Evolutionary conservation across 2,113 vertebrate genomes (phyloP), one percentile per base, ranked within the genome.

Genomic region (Macquaria australasica): DNA sequence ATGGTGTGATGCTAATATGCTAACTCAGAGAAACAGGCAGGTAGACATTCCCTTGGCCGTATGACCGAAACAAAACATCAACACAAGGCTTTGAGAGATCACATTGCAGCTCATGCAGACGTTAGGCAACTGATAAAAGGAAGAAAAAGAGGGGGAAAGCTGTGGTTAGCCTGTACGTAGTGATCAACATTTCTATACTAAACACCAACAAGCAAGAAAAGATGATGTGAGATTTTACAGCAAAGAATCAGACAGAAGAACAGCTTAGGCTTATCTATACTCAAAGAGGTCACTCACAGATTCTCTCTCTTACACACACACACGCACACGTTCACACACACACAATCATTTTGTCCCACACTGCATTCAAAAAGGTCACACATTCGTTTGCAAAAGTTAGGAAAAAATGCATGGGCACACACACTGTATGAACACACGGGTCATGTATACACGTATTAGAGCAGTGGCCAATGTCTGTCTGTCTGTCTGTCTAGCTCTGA

Each of bases 11-110:
- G 83, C 78, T 82, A 66, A 34, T 85, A 60, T 71, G 84, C 86
- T 85, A 90, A 89, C 94, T 95, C 91, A 92, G 90, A 93, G 91
- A 92, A 93, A 91, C 92, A 93, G 93, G 93, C 91, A 94, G 93
- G 90, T 91, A 93, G 94, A 94, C 91, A 91, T 92, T 89, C 76
- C 53, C 84, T 81, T 82, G 86, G 89, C 92, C 83, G 7, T 79
- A n/a, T 76, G 81, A 87, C 85, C 82, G 77, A 91, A 93, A 88
- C 71, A 77, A 88, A 92, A 89, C 18, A 62, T 77, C 64, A 83
- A 86, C 60, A 81, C 16, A 84, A 81, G 77, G 69, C 25, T 77
- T 79, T 77, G 50, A 87, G 77, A 76, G 83, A 83, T 77, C 84
- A 87, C 58, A 84, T 48, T 84, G 83, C 80, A 88, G 90, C 82